Base-by-base conservation (phyloP, 1,140 invertebrate species). In the Diorhabda sublineata region DNA sequence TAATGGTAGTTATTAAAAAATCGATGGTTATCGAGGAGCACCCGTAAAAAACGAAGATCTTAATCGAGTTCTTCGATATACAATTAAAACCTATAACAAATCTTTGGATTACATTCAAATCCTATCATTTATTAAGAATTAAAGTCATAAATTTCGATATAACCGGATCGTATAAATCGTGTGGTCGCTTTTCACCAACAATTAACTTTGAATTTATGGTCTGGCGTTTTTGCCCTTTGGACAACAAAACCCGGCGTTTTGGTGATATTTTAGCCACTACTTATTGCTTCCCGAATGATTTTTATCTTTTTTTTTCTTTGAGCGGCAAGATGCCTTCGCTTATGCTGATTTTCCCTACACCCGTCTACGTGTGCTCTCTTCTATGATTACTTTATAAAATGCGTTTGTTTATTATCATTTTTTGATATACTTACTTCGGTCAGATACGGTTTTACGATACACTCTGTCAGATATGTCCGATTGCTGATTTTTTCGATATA, bases 11-110 rank as follows among this genome's bases (percentile, higher is more conserved):
- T 62, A 69, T 71, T 71, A 71, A 52, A 52, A 52, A 71, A 57
- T 56, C 64, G 71, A 72, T 72, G 68, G 68, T 72, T 67, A 72
- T 72, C 71, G 70, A 59, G 45, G 68, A 64, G 69, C 69, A 65
- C 69, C 66, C 69, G 69, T 69, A 71, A 73, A 73, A 73, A 73
- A 71, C 69, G 64, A 73, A 74, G 73, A 74, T 74, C 70, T 74
- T 72, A 72, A 74, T 74, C 73, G 66, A 70, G 58, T 41, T 26
- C 64, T 65, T 61, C 60, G 61, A 71, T 72, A 68, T 70, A 64
- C 71, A 74, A 74, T 74, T 74, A 72, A 72, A 72, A 69, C 61
- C 71, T 69, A 61, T 70, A 72, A 74, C 73, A 74, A 74, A 74
- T 74, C 71, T 69, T 45, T 44, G 71, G 73, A 74, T 74, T 74